Evolutionary conservation across 2,888 invertebrate species (phyloP).

Genomic region (Acronicta leporina): DNA sequence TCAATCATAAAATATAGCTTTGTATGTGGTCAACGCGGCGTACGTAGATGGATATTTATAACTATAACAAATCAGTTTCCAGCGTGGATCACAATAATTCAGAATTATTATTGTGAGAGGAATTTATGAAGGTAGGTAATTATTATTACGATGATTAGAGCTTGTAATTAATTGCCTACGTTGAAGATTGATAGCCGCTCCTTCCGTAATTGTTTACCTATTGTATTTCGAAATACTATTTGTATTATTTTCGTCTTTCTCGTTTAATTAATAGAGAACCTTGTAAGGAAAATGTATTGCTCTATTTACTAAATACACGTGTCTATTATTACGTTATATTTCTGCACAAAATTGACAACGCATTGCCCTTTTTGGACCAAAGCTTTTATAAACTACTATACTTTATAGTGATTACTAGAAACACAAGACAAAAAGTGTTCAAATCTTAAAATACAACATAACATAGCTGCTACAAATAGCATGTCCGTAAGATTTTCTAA

Average conservation of each 20-base stretch:
- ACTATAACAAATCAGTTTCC: slow-evolving; percentile 61
- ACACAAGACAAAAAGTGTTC: no score
- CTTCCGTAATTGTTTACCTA: slow-evolving; percentile 28
- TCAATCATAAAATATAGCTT: slow-evolving; percentile 67
- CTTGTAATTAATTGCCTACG: slow-evolving; percentile 41
- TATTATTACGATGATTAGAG: slow-evolving; percentile 46
- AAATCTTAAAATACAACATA: no score
- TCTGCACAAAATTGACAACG: no score
- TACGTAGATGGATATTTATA: slow-evolving; percentile 65
- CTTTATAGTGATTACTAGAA: no score
- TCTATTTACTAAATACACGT: neutral
- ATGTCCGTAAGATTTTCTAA: no score
- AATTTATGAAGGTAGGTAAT: slow-evolving; percentile 54
- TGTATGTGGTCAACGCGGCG: slow-evolving; percentile 60
- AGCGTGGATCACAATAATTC: slow-evolving; percentile 55
- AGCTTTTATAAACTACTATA: no score
- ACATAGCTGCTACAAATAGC: no score
- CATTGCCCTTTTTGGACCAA: no score
- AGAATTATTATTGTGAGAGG: slow-evolving; percentile 51
- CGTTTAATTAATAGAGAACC: neutral
- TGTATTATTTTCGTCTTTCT: slow-evolving; percentile 6
- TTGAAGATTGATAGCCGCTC: slow-evolving; percentile 45
- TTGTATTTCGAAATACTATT: slow-evolving; percentile 24
- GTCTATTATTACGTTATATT: no score
- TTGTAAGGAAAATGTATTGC: neutral